A percentile compares a stretch with the other conserved stretches of the same genome.
Conservation (phyloP, 2,888 invertebrate genomes). For the Spisula solida region DNA sequence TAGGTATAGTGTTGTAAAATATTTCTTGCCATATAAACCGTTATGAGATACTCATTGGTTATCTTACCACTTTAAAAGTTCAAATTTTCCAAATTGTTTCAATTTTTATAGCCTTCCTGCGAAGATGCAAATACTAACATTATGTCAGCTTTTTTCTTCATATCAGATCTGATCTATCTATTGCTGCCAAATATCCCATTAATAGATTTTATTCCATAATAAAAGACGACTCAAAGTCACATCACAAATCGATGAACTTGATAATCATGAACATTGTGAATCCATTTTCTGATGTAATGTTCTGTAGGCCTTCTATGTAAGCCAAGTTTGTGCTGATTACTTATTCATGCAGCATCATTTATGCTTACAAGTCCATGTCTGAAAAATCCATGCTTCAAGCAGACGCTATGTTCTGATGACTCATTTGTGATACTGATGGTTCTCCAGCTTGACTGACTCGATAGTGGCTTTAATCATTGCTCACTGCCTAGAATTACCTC, state of each 20-base stretch:
- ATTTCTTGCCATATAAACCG: too few species aligned
- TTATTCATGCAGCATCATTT: constrained; percentile 5
- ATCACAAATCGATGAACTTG: background rate
- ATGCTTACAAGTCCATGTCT: constrained; percentile 1
- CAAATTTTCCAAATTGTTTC: too few species aligned
- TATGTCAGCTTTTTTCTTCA: background rate
- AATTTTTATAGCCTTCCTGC: too few species aligned
- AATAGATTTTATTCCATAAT: background rate
- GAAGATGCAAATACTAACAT: background rate
- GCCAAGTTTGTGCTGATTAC: constrained; percentile 12
- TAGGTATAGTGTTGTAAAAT: background rate
- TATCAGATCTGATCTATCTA: background rate
- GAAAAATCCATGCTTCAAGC: background rate
- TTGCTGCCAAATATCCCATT: background rate
- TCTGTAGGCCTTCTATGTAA: background rate
- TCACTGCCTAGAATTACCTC: background rate
- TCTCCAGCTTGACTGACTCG: background rate
- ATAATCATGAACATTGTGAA: background rate
- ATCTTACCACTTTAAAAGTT: too few species aligned
- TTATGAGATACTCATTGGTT: too few species aligned
- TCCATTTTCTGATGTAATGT: constrained; percentile 9
- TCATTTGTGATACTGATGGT: background rate
- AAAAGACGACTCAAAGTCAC: background rate
- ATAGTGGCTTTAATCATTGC: background rate
- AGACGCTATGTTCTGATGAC: background rate